Evolutionary conservation across 2,888 invertebrate species (phyloP).

Genomic region (Drosophila eohydei): DNA sequence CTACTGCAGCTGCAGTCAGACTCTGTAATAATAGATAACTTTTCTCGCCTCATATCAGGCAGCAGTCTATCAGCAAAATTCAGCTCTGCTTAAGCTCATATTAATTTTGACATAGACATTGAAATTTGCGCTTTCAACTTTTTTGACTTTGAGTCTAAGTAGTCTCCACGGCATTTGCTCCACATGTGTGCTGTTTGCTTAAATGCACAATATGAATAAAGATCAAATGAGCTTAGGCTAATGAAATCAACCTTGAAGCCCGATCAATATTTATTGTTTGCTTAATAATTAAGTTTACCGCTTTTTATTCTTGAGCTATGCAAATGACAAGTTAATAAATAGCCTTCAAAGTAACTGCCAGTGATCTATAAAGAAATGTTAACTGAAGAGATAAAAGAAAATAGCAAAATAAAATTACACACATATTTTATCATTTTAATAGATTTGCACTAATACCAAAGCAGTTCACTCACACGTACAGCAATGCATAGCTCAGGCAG

Average conservation of each 20-base stretch:
- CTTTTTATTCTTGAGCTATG: slow-evolving; percentile 1
- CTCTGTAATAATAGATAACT: neutral
- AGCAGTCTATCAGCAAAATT: neutral
- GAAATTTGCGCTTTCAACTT: neutral
- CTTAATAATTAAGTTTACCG: slow-evolving; percentile 7
- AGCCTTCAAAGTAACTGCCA: neutral
- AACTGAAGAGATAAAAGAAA: neutral
- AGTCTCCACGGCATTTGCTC: neutral
- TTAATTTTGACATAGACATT: neutral
- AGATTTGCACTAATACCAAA: too few species aligned
- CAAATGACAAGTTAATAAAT: slow-evolving; percentile 3
- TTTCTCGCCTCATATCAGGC: neutral
- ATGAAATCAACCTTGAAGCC: slow-evolving; percentile 15
- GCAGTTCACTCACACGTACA: too few species aligned
- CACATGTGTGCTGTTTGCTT: slow-evolving; percentile 6
- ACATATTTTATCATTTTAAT: neutral
- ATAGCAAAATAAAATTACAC: neutral
- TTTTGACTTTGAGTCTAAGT: slow-evolving; percentile 3
- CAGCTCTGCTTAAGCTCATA: neutral
- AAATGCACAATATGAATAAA: slow-evolving; percentile 16
- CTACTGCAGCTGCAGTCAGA: neutral
- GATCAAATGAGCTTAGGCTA: slow-evolving; percentile 24
- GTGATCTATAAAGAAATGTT: neutral
- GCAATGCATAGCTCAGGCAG: neutral
- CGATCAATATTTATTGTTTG: slow-evolving; percentile 5